These are phyloP conservation scores for Thalassoma bifasciatum DNA, from an alignment of 2,113 vertebrate genomes.

Conservation along the genomic window DNA sequence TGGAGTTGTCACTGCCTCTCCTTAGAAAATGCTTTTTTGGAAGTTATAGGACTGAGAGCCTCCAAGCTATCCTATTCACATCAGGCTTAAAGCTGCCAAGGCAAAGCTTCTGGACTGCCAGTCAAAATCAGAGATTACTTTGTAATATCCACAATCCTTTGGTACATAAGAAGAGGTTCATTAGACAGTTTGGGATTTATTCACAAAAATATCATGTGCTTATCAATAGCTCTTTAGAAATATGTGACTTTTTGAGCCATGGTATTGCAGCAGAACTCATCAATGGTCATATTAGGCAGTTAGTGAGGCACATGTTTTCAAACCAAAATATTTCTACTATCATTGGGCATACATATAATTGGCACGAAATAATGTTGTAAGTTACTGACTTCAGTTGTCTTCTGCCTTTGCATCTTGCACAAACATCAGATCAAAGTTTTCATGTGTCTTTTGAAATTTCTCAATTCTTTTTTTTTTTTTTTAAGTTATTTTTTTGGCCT, in stretches of 20 bases:
- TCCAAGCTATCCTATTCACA: background rate
- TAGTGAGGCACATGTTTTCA: background rate
- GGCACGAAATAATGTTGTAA: no score
- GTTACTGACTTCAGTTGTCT: no score
- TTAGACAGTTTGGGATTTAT: background rate
- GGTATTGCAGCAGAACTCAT: background rate
- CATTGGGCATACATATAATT: no score
- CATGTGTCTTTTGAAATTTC: no score
- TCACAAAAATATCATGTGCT: background rate
- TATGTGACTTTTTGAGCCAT: background rate
- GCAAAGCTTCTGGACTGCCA: background rate
- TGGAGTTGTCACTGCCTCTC: slow-evolving; percentile 36
- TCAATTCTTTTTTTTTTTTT: no score
- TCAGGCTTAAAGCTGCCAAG: background rate
- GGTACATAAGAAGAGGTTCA: background rate
- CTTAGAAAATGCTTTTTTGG: background rate
- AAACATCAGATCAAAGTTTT: no score
- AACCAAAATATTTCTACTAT: no score
- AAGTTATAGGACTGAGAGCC: slow-evolving; percentile 14
- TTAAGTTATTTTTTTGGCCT: no score
- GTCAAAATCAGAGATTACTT: background rate
- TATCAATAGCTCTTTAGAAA: background rate
- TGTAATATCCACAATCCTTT: background rate
- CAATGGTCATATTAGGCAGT: background rate
- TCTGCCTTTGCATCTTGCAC: no score